Evolutionary conservation across 2,113 vertebrate genomes (phyloP).

Genomic region (Mellivora capensis): DNA sequence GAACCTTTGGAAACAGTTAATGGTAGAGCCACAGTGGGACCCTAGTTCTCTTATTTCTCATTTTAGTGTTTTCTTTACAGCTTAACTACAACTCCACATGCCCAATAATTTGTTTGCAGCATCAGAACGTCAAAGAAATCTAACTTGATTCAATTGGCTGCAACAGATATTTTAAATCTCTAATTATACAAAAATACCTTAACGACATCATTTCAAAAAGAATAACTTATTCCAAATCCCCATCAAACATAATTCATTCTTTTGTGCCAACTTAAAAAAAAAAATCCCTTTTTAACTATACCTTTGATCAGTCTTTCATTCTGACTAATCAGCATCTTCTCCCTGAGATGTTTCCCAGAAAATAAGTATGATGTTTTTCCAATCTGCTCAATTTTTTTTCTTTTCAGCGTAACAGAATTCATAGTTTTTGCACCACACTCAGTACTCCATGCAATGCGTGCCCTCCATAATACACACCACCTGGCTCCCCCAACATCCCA

Average conservation of each 20-base stretch:
- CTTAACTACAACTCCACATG: background rate
- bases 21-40: background rate
- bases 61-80: constrained; percentile 1
- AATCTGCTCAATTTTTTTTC: constrained; percentile 22
- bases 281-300: background rate
- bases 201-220: constrained; percentile 49
- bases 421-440: too few relatives aligned
- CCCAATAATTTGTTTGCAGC: background rate
- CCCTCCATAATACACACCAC: too few relatives aligned
- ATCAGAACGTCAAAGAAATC: background rate
- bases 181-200: constrained; percentile 44
- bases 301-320: constrained; percentile 26
- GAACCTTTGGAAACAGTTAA: background rate
- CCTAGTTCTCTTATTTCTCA: background rate
- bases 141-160: constrained; percentile 4
- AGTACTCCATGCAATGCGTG: too few relatives aligned
- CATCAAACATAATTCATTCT: constrained; percentile 4
- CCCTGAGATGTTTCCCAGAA: constrained; percentile 39
- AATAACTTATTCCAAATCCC: background rate
- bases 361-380: constrained; percentile 1
- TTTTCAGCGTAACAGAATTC: too few relatives aligned
- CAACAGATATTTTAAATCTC: constrained; percentile 41
- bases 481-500: too few relatives aligned
- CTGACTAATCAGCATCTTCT: background rate
- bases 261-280: constrained; percentile 19